Percentiles rank a stretch among this genome's conserved stretches.
These are phyloP conservation scores for Chiloscyllium plagiosum DNA, from an alignment of 2,113 vertebrate species.

Conservation along the genomic window DNA sequence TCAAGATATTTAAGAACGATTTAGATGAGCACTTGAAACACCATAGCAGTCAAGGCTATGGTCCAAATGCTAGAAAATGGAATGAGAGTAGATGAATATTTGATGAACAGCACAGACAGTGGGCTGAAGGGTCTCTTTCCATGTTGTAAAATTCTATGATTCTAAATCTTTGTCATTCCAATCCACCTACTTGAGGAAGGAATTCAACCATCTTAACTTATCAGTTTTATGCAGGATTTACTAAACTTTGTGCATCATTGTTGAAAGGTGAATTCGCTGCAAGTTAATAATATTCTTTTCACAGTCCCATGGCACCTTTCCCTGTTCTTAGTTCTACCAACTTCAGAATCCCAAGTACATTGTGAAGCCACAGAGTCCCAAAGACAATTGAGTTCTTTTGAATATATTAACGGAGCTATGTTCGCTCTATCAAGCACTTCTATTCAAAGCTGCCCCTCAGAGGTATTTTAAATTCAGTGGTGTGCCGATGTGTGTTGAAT, in stretches of 20 bases:
- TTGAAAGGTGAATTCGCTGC: background rate
- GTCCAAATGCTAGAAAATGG: too few species aligned
- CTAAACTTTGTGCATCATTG: background rate
- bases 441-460: background rate
- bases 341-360: background rate
- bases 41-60: too few species aligned
- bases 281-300: background rate
- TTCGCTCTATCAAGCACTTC: background rate
- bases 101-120: too few species aligned
- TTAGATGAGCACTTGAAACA: too few species aligned
- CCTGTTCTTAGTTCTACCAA: background rate
- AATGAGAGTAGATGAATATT: too few species aligned
- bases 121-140: too few species aligned
- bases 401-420: background rate
- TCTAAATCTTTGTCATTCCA: background rate
- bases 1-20: too few species aligned
- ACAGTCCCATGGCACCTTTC: background rate
- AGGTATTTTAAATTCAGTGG: background rate
- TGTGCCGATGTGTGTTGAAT: background rate
- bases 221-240: background rate
- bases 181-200: background rate
- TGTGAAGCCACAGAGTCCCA: background rate
- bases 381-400: background rate
- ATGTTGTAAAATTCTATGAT: too few species aligned
- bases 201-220: background rate